These are phyloP conservation scores for Calliphora vomitoria DNA, from an alignment of 2,888 invertebrate species.

Conservation along the genomic window DNA sequence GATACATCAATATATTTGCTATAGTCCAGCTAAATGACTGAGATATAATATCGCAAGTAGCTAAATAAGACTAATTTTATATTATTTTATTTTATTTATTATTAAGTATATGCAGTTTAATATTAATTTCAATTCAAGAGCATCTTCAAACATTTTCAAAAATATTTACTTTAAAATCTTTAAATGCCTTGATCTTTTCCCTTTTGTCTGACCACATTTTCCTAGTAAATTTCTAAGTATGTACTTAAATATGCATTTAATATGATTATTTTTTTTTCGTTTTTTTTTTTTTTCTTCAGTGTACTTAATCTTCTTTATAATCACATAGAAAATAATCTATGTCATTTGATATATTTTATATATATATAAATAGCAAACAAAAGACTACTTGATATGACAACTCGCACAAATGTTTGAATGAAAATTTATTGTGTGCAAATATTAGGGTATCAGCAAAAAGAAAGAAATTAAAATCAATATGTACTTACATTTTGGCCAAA, in stretches of 20 bases:
- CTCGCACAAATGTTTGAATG: conserved; percentile 31
- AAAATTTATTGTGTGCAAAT: background rate
- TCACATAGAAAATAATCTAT: conserved; percentile 25
- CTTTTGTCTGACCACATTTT: background rate
- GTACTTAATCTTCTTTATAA: conserved; percentile 50
- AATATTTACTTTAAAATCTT: too few species aligned
- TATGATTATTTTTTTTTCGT: background rate
- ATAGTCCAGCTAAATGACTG: too few species aligned
- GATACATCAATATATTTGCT: too few species aligned
- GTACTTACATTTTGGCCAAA: too few species aligned
- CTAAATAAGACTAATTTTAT: too few species aligned
- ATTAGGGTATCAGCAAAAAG: background rate
- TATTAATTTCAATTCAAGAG: too few species aligned
- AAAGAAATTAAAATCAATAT: too few species aligned
- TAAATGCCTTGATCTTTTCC: background rate
- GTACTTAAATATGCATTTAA: background rate
- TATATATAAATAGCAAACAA: conserved; percentile 48
- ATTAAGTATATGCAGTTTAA: too few species aligned
- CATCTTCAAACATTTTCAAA: too few species aligned
- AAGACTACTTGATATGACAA: conserved; percentile 39
- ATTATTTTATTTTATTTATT: too few species aligned
- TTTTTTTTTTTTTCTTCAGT: conserved; percentile 4
- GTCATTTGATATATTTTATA: conserved; percentile 56
- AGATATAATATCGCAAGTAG: too few species aligned
- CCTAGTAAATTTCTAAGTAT: background rate